Base-by-base conservation (phyloP, 2,113 vertebrate genomes). In the Engraulis encrasicolus region DNA sequence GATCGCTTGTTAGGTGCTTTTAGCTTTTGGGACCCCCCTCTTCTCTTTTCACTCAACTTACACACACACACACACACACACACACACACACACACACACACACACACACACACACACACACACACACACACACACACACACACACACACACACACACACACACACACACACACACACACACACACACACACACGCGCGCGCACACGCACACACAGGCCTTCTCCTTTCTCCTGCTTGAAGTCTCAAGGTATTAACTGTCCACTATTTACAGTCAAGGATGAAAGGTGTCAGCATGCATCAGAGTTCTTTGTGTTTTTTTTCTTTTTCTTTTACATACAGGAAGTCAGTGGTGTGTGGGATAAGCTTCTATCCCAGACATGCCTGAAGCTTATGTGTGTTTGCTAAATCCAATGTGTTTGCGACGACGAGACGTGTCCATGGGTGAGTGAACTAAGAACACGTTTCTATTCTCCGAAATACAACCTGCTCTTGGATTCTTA, bases 181-280 rank as follows among this genome's bases (percentile, higher is more conserved):
- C 52, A 58, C 52, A 58, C 52, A 58, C 52, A 58, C 27, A 6
- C 2, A 82, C 27, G 19, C 9, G 11, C n/a, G 9, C n/a, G n/a
- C 40, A 34, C 71, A 52, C 66, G 19, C 50, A 37, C 82, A 14
- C 36, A 23, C 23, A 11, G 50, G n/a, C 11, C 37, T 6, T 27
- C 50, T 31, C 40, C 36, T 19, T 61, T 12, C 19, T 50, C 23
- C 50, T 37, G 83, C 81, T 83, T 83, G 36, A n/a, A 34, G 83
- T 80, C 23, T 49, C 79, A 83, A 79, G 78, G 49, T 50, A 78
- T 78, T 40, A 66, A 45, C 85, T 82, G 83, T 38, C 40, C 20
- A 48, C 45, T 86, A 84, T 90, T 87, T 89, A 83, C 82, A 78
- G 80, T 19, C 54, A n/a, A 85, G 88, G 86, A 90, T 90, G 88